Conservation (phyloP, 2,797 vertebrate genomes). For the Ispidina picta region DNA sequence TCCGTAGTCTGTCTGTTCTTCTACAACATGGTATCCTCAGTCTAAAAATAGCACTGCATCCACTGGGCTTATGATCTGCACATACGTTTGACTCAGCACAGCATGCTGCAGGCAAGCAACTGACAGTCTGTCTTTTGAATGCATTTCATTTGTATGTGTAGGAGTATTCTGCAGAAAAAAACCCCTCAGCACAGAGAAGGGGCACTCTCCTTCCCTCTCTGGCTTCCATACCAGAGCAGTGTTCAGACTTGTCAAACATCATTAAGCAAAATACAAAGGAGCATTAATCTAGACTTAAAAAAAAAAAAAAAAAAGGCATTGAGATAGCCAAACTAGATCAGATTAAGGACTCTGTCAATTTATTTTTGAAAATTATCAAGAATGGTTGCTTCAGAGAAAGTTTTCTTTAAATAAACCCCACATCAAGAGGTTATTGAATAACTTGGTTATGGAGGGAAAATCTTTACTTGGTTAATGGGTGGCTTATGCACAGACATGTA, state of each 20-base stretch:
- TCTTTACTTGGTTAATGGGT: not conserved
- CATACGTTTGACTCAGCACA: slow-evolving; percentile 66
- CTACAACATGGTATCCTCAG: slow-evolving; percentile 18
- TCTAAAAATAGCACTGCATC: slow-evolving; percentile 56
- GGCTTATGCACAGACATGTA: slow-evolving; percentile 1
- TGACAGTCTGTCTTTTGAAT: slow-evolving; percentile 20
- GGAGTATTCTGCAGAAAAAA: slow-evolving; percentile 39
- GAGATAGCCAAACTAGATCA: not conserved
- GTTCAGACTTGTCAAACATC: slow-evolving; percentile 40
- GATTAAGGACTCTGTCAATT: not conserved
- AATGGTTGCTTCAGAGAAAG: not conserved
- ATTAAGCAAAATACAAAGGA: not conserved
- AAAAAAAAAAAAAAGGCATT: not conserved
- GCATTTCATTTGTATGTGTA: not conserved
- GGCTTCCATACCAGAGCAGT: not conserved
- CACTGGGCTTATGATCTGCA: slow-evolving; percentile 63
- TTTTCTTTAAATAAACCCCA: not conserved
- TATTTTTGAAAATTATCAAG: not conserved
- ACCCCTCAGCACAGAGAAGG: not conserved
- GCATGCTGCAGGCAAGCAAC: slow-evolving; percentile 52
- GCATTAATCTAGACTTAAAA: not conserved
- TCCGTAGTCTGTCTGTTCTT: slow-evolving; percentile 4
- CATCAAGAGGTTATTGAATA: slow-evolving; percentile 18
- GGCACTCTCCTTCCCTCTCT: not conserved
- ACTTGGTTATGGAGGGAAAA: not conserved